Conservation (phyloP, 2,113 vertebrate species). For the Melanerpes formicivorus region DNA sequence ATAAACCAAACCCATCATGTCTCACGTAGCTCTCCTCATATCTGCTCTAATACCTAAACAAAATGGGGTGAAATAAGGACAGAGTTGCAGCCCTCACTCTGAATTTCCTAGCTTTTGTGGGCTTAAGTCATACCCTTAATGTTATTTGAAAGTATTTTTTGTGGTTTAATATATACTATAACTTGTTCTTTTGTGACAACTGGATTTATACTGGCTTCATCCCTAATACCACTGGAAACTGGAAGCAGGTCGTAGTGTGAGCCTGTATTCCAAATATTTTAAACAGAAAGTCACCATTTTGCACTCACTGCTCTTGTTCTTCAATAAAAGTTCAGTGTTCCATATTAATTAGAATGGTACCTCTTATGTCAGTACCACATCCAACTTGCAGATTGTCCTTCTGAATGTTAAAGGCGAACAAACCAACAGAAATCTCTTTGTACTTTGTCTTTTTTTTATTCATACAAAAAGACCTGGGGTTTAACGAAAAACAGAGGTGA, state of each 20-base stretch:
- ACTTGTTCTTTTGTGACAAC: slow-evolving; percentile 83
- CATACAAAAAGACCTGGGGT: background rate
- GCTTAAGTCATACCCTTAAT: slow-evolving; percentile 76
- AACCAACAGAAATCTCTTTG: background rate
- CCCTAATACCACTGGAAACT: slow-evolving; percentile 84
- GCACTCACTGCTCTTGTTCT: slow-evolving; percentile 7
- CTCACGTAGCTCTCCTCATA: background rate
- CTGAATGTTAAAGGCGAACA: slow-evolving; percentile 5
- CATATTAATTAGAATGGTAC: slow-evolving; percentile 2
- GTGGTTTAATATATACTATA: slow-evolving; percentile 82
- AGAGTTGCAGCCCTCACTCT: slow-evolving; percentile 63
- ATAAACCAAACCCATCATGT: background rate
- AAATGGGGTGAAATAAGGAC: slow-evolving; percentile 78
- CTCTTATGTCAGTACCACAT: background rate
- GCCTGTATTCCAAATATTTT: slow-evolving; percentile 70
- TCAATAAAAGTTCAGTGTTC: slow-evolving; percentile 17
- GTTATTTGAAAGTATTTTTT: slow-evolving; percentile 79
- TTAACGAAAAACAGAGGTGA: background rate
- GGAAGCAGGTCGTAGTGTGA: slow-evolving; percentile 70
- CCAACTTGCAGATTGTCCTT: background rate
- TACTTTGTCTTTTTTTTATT: slow-evolving; percentile 1
- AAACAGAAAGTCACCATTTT: slow-evolving; percentile 67
- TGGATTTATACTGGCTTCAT: slow-evolving; percentile 81
- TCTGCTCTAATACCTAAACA: slow-evolving; percentile 65
- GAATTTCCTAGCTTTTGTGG: slow-evolving; percentile 76